Base-by-base conservation (phyloP, 2,888 invertebrate genomes). In the Drosophila pseudotakahashii region DNA sequence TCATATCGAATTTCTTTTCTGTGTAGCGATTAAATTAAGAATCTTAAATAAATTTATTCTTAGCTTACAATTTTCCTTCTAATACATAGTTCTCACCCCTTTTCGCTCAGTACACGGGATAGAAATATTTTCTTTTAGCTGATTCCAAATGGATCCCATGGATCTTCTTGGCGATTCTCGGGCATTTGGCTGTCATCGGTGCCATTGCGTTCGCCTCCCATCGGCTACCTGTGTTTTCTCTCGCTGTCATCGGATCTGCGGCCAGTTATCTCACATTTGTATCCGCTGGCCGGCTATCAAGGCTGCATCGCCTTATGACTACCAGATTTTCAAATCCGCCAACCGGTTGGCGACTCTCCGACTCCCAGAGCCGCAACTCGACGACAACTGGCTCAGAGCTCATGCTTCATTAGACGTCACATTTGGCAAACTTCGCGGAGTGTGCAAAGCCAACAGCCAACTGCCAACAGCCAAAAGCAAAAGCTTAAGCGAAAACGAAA, bases 391-490 rank as follows among this genome's bases (percentile, higher is more conserved):
- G 39, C 59, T 50, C 59, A 47, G 60, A 30, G 30, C 30, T 30
- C 51, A 58, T 53, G 76, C 78, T 75, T 82, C 76, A 85, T 80
- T 85, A 79, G 74, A 69, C 57, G 76, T 52, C 60, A 50, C 45
- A 73, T 67, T 71, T 64, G 66, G 53, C 52, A 23, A 66, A 23
- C 61, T 45, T 55, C 37, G 44, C 34, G 14, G 67, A 57, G 55
- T 54, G 30, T 44, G 45, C 53, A 41, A 48, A 61, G 55, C 23
- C 34, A 48, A 19, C 19, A 19, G 19, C 19, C 19, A 48, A 19
- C 19, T 2, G 19, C 19, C 19, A 19, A 19, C 19, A 19, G 19
- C 19, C 19, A 19, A 19, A 19, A 19, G 19, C 19, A 19, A 64
- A 63, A 61, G 48, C 63, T 14, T 51, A 14, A n/a, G 47, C 36